Evolutionary conservation across 2,888 invertebrate species (phyloP).

Genomic region (Athalia cordata): DNA sequence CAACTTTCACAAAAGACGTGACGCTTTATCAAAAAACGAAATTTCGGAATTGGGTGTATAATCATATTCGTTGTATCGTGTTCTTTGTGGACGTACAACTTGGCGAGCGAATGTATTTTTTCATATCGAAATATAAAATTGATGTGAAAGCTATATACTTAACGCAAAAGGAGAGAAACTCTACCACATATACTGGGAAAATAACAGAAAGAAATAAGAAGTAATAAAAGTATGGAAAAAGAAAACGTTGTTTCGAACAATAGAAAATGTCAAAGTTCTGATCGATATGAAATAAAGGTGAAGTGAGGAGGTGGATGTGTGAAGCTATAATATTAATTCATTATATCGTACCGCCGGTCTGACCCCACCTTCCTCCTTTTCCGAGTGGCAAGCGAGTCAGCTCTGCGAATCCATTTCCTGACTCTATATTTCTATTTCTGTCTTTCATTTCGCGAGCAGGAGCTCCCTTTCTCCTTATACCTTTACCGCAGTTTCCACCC

Average conservation of each 20-base stretch:
- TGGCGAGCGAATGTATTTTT: no score
- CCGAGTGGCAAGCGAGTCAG: neutral
- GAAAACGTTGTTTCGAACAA: no score
- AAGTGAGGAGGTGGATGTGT: neutral
- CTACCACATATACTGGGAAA: no score
- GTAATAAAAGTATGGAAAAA: no score
- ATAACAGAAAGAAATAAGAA: no score
- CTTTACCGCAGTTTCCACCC: constrained; percentile 24
- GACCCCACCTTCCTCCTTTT: constrained; percentile 20
- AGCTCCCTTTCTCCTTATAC: constrained; percentile 28
- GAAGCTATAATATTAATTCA: constrained; percentile 27
- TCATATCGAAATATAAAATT: no score
- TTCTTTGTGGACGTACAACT: no score
- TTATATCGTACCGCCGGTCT: constrained; percentile 36
- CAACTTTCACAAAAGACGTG: constrained; percentile 9
- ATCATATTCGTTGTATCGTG: no score
- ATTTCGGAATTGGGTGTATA: neutral
- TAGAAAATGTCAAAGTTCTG: neutral
- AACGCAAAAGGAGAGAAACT: no score
- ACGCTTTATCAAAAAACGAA: constrained; percentile 6
- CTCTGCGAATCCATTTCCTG: constrained; percentile 21
- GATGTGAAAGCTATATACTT: no score
- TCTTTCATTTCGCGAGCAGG: constrained; percentile 27
- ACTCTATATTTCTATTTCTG: constrained; percentile 36
- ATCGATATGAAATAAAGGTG: constrained; percentile 32